Base-by-base conservation (phyloP, 2,888 invertebrate species). In the Melikaiella ostensackeni region DNA sequence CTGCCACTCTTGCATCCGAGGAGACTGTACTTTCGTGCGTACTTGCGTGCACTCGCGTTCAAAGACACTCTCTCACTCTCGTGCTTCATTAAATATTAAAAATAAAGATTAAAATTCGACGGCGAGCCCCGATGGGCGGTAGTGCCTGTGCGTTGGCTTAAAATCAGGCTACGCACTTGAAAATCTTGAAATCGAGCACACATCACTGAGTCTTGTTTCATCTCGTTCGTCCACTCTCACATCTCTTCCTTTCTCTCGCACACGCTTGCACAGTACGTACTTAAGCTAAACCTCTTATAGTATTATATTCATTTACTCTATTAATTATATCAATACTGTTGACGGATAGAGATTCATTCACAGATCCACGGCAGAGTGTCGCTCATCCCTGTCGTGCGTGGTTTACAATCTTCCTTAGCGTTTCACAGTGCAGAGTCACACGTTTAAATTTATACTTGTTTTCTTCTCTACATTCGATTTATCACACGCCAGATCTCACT, bases 321-420 rank as follows among this genome's bases (percentile, higher is more conserved):
- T 89, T 91, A 90, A 91, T 91, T 90, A 91, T 91, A 91, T 91
- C 90, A 91, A 91, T 91, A 91, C 91, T 91, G 91, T 90, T 91
- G 91, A 91, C 91, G 91, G 91, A 91, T 91, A 91, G 91, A 91
- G 91, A 91, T 91, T 91, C 91, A 89, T 90, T 91, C 91, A 90
- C 91, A 91, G 90, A 84, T 82, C 81, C 88, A 88, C 87, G 85
- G 80, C 88, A 89, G 88, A 89, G 88, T 89, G 86, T 82, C 75
- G 78, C 88, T 88, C 87, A 88, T 90, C 88, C 85, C 86, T 89
- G 86, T 83, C 86, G 86, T 87, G 87, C 83, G 86, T 88, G 84
- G 86, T 86, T 82, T 83, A 83, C 79, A 83, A 84, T 75, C 50
- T 84, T 81, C 77, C 24, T 81, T 76, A 76, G 55, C 74, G 77